Conservation (phyloP, 2,113 vertebrate species). For the Thryonomys swinderianus region DNA sequence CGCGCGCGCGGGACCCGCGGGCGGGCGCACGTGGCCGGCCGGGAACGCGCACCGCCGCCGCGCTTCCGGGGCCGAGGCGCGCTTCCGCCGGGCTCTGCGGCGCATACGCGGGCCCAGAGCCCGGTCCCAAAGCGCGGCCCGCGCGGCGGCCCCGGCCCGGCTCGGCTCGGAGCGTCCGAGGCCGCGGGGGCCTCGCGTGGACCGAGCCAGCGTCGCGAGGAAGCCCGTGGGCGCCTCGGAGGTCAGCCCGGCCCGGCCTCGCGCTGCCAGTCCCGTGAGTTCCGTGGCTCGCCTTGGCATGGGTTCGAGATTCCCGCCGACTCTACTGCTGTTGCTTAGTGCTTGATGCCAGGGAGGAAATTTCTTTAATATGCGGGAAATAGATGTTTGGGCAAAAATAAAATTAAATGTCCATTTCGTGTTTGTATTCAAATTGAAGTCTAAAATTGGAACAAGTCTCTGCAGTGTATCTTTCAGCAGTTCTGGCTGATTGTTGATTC, state of each 20-base stretch:
- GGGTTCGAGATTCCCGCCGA: not conserved
- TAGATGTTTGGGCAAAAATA: not conserved
- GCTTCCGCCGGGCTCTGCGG: no score
- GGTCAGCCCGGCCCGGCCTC: no score
- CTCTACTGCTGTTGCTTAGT: not conserved
- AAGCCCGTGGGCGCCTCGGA: not conserved
- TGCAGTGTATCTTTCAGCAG: slow-evolving; percentile 19
- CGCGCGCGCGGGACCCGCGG: rapidly evolving
- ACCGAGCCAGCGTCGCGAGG: no score
- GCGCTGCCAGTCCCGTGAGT: not conserved
- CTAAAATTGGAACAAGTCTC: not conserved
- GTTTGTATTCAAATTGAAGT: not conserved
- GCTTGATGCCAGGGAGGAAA: not conserved
- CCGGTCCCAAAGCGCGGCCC: no score
- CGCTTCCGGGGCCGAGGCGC: not conserved
- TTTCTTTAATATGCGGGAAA: not conserved
- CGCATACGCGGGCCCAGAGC: not conserved
- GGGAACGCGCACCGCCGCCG: not conserved
- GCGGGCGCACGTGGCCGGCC: not conserved
- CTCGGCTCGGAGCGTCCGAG: no score
- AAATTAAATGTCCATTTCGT: not conserved
- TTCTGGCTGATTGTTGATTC: not conserved
- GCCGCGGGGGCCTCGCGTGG: no score
- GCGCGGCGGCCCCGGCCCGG: no score
- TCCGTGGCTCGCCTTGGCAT: not conserved